Evolutionary conservation across 2,113 vertebrate species (phyloP), one percentile per base, ranked within the genome.

Genomic region (Porphyrio hochstetteri): DNA sequence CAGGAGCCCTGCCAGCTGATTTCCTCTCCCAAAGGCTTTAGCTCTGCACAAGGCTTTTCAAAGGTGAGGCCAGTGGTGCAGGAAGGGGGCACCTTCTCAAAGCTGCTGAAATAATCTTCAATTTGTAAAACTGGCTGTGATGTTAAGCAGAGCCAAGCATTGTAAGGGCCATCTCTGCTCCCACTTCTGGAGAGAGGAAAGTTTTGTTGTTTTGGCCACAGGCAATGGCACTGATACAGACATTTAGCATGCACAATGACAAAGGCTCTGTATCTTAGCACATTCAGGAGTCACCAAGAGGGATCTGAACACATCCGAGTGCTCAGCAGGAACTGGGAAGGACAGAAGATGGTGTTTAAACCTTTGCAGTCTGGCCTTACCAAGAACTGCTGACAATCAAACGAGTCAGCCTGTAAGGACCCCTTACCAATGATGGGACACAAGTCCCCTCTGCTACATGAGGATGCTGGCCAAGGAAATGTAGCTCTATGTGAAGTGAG

Each of bases 141-240:
- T 52, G 27, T 64, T 5, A 53, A 44, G 15, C 86, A 80, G 60
- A 78, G 46, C 7, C 6, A 35, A 42, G 82, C 71, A 80, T 42
- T 79, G 65, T 50, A 48, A 69, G 71, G 68, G 68, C 75, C 64
- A 46, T 60, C 64, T 75, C 90, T 84, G 76, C 55, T 83, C 53
- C 40, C 67, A 9, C 63, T 84, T 27, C 55, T 72, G 74, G 29
- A 71, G 56, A 55, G 63, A 70, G 63, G 83, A 44, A 90, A 56
- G 50, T 78, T 59, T 65, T 60, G 13, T 68, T 90, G 88, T 72
- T 96, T 76, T 84, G 69, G 74, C 92, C 92, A 46, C 44, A 27
- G 88, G 90, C 72, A 4, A 90, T 84, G 90, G 69, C 88, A 42
- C 38, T 2, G 4, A 74, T 61, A 81, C 79, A 86, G 74, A 84